phyloP scores from a whole-genome alignment of 1,140 invertebrate species.

The Cepaea nemoralis region DNA sequence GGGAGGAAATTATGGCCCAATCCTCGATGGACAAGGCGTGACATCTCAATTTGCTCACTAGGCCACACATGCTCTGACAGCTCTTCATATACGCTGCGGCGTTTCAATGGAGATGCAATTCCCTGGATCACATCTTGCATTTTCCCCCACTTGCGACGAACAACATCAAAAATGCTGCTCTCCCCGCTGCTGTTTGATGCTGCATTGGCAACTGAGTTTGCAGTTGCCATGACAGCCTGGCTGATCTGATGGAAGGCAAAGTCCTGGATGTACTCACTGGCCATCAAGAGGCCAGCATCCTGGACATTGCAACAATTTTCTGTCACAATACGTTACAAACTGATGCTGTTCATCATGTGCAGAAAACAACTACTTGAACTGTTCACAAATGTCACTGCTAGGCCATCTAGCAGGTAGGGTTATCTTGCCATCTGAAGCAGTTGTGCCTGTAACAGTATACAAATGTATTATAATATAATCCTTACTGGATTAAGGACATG shows the following conservation, averaged over 20 bases:
- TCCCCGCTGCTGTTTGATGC: slow-evolving; percentile 40
- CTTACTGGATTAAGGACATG: not conserved
- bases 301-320: not conserved
- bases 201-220: slow-evolving; percentile 40
- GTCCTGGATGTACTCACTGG: slow-evolving; percentile 47
- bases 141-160: slow-evolving; percentile 28
- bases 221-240: slow-evolving; percentile 46
- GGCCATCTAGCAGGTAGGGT: not conserved
- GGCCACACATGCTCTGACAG: slow-evolving; percentile 41
- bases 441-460: not conserved
- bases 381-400: not conserved
- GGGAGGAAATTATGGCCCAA: slow-evolving; percentile 65
- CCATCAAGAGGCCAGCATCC: slow-evolving; percentile 40
- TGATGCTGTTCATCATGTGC: not conserved
- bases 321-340: not conserved
- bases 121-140: slow-evolving; percentile 54
- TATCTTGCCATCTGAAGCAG: not conserved
- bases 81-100: slow-evolving; percentile 41
- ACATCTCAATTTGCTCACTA: slow-evolving; percentile 64
- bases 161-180: slow-evolving; percentile 27
- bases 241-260: slow-evolving; percentile 42
- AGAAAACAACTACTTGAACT: not conserved
- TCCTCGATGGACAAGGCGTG: slow-evolving; percentile 55
- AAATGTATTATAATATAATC: not conserved
- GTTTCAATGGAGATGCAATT: slow-evolving; percentile 40